Conservation (phyloP, 2,113 vertebrate genomes). For the Sialia sialis region DNA sequence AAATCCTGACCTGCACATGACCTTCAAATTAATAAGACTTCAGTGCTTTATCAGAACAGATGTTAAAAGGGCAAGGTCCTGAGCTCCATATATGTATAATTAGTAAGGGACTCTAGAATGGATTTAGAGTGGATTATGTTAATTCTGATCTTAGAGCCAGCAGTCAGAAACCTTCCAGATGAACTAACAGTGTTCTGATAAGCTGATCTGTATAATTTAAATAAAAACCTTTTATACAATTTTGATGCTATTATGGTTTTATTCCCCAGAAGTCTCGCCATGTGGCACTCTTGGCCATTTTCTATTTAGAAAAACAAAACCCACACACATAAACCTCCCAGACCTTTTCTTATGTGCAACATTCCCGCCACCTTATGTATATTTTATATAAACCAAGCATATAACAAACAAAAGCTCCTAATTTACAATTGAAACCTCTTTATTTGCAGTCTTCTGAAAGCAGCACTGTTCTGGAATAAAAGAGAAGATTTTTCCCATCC, state of each 20-base stretch:
- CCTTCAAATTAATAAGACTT: slow-evolving; percentile 56
- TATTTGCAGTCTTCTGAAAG: slow-evolving; percentile 42
- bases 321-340: neutral
- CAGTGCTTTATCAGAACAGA: slow-evolving; percentile 59
- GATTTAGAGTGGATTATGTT: slow-evolving; percentile 73
- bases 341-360: slow-evolving; percentile 23
- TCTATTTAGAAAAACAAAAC: neutral
- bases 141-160: slow-evolving; percentile 60
- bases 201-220: slow-evolving; percentile 66
- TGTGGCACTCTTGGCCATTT: slow-evolving; percentile 25
- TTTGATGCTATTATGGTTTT: slow-evolving; percentile 59
- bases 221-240: slow-evolving; percentile 58
- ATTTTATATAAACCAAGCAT: slow-evolving; percentile 37
- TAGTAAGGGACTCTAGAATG: slow-evolving; percentile 51
- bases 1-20: slow-evolving; percentile 60
- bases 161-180: slow-evolving; percentile 66
- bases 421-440: slow-evolving; percentile 59
- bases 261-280: slow-evolving; percentile 59
- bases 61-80: slow-evolving; percentile 61
- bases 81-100: slow-evolving; percentile 61
- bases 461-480: slow-evolving; percentile 32
- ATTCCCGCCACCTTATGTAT: slow-evolving; percentile 14
- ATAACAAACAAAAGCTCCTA: slow-evolving; percentile 41
- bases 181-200: slow-evolving; percentile 65
- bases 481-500: neutral